Conservation (phyloP, 2,797 vertebrate species). For the Alfaro cultratus region DNA sequence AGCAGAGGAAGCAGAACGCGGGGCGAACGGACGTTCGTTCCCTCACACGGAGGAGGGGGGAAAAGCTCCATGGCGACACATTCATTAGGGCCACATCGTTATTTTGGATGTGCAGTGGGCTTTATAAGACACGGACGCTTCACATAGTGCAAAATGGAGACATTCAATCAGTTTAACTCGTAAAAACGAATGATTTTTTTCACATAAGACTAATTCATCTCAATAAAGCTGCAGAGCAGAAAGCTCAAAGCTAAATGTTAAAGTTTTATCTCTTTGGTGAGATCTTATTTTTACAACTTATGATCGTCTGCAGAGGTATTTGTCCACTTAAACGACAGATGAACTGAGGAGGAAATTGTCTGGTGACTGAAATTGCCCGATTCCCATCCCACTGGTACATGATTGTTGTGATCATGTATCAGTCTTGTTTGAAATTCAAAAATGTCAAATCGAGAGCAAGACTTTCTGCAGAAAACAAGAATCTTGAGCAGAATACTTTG, state of each 20-base stretch:
- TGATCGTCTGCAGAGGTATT: background rate
- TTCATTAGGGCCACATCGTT: constrained; percentile 61
- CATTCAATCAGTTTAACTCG: constrained; percentile 17
- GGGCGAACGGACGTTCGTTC: background rate
- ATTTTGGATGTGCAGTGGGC: constrained; percentile 60
- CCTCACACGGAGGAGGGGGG: background rate
- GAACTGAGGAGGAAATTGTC: background rate
- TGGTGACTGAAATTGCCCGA: no score
- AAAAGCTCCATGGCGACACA: constrained; percentile 46
- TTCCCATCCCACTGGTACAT: no score
- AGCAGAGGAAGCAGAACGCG: constrained; percentile 52
- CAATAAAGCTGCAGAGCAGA: background rate
- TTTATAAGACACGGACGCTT: constrained; percentile 59
- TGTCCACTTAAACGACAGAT: background rate
- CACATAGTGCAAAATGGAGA: constrained; percentile 19
- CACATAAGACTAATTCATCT: background rate
- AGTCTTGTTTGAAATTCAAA: no score
- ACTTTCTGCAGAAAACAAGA: background rate
- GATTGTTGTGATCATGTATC: no score
- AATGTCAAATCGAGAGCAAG: background rate
- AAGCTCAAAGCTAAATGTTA: background rate
- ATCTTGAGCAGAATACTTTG: background rate
- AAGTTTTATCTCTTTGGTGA: background rate
- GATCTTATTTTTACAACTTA: background rate
- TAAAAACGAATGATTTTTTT: background rate